Evolutionary conservation across 1,140 invertebrate genomes (phyloP).

Genomic region (Pseudomyrmex sp.): DNA sequence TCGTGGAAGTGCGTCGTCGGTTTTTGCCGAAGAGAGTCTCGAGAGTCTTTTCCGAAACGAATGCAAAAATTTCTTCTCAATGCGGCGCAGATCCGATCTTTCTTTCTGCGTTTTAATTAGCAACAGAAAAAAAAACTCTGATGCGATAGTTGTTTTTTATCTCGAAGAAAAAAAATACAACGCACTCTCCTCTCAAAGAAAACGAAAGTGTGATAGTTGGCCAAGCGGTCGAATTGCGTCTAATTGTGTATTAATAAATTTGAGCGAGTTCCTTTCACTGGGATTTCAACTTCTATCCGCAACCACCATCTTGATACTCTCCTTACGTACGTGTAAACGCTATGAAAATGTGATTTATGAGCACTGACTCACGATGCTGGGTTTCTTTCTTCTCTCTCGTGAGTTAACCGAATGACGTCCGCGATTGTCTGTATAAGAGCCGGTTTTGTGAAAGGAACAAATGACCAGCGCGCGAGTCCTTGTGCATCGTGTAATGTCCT

Average conservation of each 20-base stretch:
- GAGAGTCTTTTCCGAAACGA: not conserved
- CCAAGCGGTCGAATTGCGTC: conserved; percentile 28
- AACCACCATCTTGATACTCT: conserved; percentile 17
- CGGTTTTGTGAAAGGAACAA: conserved; percentile 38
- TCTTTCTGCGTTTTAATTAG: not conserved
- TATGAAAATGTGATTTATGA: conserved; percentile 41
- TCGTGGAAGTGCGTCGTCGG: conserved; percentile 22
- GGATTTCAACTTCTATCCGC: conserved; percentile 36
- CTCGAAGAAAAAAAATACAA: not conserved
- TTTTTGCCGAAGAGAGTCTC: conserved; percentile 1
- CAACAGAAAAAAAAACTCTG: not conserved
- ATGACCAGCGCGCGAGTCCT: not conserved
- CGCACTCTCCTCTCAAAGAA: conserved; percentile 2
- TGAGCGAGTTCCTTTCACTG: conserved; percentile 62
- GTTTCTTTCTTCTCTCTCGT: conserved; percentile 33
- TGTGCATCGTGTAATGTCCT: not conserved
- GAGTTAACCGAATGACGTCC: conserved; percentile 21
- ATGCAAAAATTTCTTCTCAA: conserved; percentile 11
- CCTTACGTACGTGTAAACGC: conserved; percentile 7
- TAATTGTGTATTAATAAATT: conserved; percentile 59
- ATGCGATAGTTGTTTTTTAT: not conserved
- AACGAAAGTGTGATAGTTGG: conserved; percentile 28
- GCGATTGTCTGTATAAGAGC: not conserved
- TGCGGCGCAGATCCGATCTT: too few relatives aligned
- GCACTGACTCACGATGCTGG: conserved; percentile 53